These are phyloP conservation scores for Cryptus viduatorius DNA, from an alignment of 2,888 invertebrate genomes.

Conservation along the genomic window DNA sequence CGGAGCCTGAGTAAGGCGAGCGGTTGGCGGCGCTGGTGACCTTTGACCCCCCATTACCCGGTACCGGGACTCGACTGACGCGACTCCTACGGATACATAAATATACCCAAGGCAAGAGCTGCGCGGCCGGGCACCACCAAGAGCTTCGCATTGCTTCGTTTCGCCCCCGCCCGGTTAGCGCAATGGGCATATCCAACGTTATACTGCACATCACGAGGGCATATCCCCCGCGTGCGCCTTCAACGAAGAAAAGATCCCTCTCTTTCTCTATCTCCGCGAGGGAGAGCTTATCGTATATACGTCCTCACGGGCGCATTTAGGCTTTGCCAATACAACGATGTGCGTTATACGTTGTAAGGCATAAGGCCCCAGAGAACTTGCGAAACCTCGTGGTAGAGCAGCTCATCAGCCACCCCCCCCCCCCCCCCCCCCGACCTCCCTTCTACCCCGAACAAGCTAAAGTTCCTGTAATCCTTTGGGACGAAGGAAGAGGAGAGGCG, in stretches of 20 bases:
- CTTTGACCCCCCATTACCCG: constrained; percentile 84
- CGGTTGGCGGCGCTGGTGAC: constrained; percentile 83
- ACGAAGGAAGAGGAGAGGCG: constrained; percentile 46
- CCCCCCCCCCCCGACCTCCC: background rate
- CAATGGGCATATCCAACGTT: constrained; percentile 46
- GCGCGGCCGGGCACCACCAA: constrained; percentile 39
- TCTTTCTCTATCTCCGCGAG: background rate
- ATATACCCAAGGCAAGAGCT: constrained; percentile 72
- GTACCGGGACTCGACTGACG: constrained; percentile 82
- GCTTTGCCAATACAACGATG: constrained; percentile 54
- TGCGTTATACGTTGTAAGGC: constrained; percentile 24
- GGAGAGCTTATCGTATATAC: constrained; percentile 7
- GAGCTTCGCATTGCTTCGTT: constrained; percentile 55
- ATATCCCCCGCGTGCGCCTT: constrained; percentile 37
- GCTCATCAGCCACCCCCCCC: constrained; percentile 21
- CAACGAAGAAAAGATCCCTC: background rate
- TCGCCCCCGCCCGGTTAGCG: constrained; percentile 65
- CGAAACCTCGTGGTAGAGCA: constrained; percentile 11
- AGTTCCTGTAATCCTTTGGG: constrained; percentile 8
- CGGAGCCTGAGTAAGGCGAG: constrained; percentile 71
- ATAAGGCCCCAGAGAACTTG: constrained; percentile 7
- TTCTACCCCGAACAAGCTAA: background rate
- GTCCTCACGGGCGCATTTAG: constrained; percentile 57
- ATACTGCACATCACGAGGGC: constrained; percentile 51
- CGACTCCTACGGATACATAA: constrained; percentile 81